Evolutionary conservation across 2,113 vertebrate species (phyloP).

Genomic region (Ramphastos sulfuratus): DNA sequence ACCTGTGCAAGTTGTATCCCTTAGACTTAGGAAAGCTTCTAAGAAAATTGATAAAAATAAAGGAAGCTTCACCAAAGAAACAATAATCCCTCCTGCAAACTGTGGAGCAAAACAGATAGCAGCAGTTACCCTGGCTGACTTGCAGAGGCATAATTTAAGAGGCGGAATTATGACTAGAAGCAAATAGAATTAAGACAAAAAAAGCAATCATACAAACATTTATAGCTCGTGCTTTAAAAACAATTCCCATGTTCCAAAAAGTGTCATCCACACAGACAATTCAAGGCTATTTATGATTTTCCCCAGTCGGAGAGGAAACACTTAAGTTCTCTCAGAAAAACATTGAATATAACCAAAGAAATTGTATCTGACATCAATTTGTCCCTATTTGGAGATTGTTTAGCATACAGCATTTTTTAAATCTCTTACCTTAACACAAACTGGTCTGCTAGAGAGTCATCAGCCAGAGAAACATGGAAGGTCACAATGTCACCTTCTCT

Average conservation of each 20-base stretch:
- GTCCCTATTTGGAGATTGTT: neutral
- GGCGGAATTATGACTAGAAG: neutral
- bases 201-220: neutral
- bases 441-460: conserved; percentile 80
- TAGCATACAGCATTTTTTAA: neutral
- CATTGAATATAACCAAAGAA: neutral
- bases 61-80: neutral
- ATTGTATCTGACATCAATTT: neutral
- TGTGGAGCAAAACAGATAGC: neutral
- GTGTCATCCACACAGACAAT: neutral
- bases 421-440: conserved; percentile 86
- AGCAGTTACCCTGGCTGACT: neutral
- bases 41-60: neutral
- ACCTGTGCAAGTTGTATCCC: neutral
- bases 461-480: conserved; percentile 84
- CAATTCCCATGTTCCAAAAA: neutral
- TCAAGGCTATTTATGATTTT: neutral
- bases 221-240: neutral
- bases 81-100: neutral
- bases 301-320: neutral
- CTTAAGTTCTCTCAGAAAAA: neutral
- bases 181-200: neutral
- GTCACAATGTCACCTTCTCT: conserved; percentile 87
- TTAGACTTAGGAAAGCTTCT: neutral
- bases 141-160: neutral